Base-by-base conservation (phyloP, 2,797 vertebrate species). In the Sarcoramphus papa region DNA sequence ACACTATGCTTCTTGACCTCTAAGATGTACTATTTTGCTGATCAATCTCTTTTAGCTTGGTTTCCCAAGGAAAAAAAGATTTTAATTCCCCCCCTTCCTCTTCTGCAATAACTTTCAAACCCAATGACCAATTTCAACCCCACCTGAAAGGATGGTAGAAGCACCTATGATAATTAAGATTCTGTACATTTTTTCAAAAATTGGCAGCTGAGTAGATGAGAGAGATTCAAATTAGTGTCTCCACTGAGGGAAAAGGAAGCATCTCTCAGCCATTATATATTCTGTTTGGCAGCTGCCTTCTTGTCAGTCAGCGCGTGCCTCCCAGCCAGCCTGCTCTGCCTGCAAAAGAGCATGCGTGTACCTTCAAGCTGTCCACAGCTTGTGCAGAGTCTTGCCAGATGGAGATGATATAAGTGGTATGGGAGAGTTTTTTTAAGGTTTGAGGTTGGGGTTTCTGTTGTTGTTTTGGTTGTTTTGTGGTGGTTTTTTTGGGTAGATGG, bases 151-250 rank as follows among this genome's bases (percentile, higher is more conserved):
- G 37, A 43, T 6, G 28, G 28, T 15, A 20, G 59, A 63, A 85
- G 35, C 31, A 80, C 56, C 53, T 74, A 27, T 8, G 30, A 24
- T 67, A 65, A 88, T 90, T 53, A 77, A 67, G 24, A 83, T 65
- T 91, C 31, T 90, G 30, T 9, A 40, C 30, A 11, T 37, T 35
- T 75, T 85, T 43, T 23, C 3, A 54, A 35, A 76, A 92, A 24
- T 7, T 68, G 37, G n/a, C 69, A 85, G 47, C 50, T 54, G 72
- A 72, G 21, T 25, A 91, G 68, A 90, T 83, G 60, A 94, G 72
- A 90, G 56, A 88, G 31, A 94, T 95, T 90, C 60, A 83, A 93
- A 94, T 90, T 25, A 74, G 41, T 21, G 47, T 54, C 56, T 82
- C 47, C 35, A 23, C 35, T 12, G 75, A 63, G 78, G 73, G 68